A percentile compares a stretch with the other conserved stretches of the same genome.
phyloP scores from a whole-genome alignment of 2,888 invertebrate species.

The Spialia ferax region DNA sequence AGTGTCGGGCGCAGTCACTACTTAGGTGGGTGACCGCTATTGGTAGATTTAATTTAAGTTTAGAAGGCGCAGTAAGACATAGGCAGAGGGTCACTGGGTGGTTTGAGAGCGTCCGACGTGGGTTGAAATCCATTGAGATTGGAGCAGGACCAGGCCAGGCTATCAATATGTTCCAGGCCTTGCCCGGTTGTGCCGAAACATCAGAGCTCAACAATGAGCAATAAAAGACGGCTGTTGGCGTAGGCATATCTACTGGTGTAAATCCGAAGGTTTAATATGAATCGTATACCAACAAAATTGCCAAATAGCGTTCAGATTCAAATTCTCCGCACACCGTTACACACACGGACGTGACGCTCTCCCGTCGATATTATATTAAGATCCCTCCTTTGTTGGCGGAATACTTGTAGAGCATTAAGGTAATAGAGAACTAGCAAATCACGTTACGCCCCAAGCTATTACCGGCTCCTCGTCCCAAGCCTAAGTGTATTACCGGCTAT shows the following conservation, averaged over 20 bases:
- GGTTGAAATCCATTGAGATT: too few relatives aligned
- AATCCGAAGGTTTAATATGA: neutral
- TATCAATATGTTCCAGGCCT: too few relatives aligned
- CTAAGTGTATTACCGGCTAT: slow-evolving; percentile 79
- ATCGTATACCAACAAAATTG: slow-evolving; percentile 36
- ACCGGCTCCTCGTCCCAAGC: slow-evolving; percentile 62
- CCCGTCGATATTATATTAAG: slow-evolving; percentile 73
- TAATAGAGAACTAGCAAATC: slow-evolving; percentile 78
- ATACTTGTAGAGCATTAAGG: slow-evolving; percentile 76
- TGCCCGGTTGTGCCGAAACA: too few relatives aligned
- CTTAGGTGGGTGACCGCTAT: too few relatives aligned
- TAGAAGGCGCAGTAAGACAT: too few relatives aligned
- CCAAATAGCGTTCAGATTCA: slow-evolving; percentile 50
- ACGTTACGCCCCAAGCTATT: slow-evolving; percentile 75
- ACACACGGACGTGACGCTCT: slow-evolving; percentile 51
- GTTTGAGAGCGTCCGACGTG: too few relatives aligned
- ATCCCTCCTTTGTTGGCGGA: slow-evolving; percentile 72
- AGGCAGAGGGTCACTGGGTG: too few relatives aligned
- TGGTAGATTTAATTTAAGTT: too few relatives aligned
- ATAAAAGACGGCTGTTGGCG: too few relatives aligned
- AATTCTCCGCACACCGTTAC: slow-evolving; percentile 60
- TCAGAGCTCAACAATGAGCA: too few relatives aligned
- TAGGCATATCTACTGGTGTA: neutral
- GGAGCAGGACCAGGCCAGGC: too few relatives aligned
- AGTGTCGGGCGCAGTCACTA: too few relatives aligned